Percentiles rank a stretch among this genome's conserved stretches.
Conservation (phyloP, 2,888 invertebrate genomes). For the Neoaliturus tenellus region DNA sequence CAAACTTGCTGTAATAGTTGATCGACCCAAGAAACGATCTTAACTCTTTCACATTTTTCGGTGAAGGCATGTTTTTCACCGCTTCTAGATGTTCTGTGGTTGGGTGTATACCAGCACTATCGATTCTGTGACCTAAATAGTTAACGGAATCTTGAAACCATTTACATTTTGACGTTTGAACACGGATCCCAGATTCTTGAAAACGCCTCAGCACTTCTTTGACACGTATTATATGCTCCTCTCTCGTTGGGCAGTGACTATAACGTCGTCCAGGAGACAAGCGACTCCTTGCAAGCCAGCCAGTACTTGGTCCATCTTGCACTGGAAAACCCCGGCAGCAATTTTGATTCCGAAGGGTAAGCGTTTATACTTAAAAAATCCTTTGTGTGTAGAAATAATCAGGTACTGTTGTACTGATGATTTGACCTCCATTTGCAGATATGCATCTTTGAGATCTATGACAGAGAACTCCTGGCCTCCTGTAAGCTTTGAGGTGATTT, state of each 20-base stretch:
- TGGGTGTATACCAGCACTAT: constrained; percentile 25
- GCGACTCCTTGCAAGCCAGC: no score
- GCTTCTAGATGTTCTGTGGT: neutral
- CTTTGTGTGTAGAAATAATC: no score
- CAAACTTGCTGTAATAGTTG: constrained; percentile 40
- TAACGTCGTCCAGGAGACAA: neutral
- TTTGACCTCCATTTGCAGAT: no score
- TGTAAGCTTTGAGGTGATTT: no score
- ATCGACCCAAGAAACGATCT: constrained; percentile 8
- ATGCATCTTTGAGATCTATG: no score
- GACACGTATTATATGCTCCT: neutral
- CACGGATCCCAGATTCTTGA: neutral
- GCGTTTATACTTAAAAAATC: no score
- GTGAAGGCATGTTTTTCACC: neutral
- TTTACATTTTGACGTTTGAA: neutral
- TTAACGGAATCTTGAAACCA: constrained; percentile 12
- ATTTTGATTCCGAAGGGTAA: no score
- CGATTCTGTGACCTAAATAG: neutral
- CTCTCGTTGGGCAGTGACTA: neutral
- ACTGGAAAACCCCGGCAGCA: neutral
- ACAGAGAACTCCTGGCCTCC: no score
- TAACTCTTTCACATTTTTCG: neutral
- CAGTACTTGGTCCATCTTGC: neutral
- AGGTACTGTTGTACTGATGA: no score
- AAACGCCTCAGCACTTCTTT: neutral